These are phyloP conservation scores for Barnardius zonarius DNA, from an alignment of 2,113 vertebrate genomes.

Conservation along the genomic window DNA sequence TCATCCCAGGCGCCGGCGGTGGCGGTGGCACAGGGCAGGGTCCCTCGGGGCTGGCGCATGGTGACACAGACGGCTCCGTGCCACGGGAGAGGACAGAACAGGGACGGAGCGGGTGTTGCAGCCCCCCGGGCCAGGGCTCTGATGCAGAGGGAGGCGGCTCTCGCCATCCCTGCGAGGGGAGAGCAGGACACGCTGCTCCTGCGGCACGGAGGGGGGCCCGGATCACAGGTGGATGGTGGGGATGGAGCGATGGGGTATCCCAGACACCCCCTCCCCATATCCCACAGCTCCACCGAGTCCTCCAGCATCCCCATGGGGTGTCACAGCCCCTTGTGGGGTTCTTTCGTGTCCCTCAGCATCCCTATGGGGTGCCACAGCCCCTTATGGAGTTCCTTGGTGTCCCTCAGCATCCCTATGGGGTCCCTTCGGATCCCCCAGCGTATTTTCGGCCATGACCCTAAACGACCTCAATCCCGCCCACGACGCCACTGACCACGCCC, in stretches of 20 bases:
- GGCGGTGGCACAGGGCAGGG: background rate
- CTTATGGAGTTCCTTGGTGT: too few species aligned
- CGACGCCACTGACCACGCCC: accelerated
- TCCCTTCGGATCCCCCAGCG: background rate
- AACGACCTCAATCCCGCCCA: background rate
- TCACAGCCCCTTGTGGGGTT: too few species aligned
- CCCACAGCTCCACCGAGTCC: background rate
- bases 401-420: background rate
- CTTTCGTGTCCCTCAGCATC: background rate
- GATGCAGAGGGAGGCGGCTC: background rate
- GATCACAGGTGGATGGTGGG: accelerated
- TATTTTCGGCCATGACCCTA: too few species aligned
- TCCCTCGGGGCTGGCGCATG: background rate
- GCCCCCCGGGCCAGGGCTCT: background rate
- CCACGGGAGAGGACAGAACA: accelerated
- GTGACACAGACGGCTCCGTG: background rate
- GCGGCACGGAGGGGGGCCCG: accelerated
- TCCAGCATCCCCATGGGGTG: background rate
- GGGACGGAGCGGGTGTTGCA: too few species aligned
- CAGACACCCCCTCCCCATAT: accelerated
- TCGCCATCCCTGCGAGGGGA: too few species aligned
- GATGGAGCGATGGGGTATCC: background rate
- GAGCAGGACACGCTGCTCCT: background rate
- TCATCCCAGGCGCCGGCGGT: background rate
- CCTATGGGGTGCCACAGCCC: background rate